phyloP scores from a whole-genome alignment of 2,888 invertebrate species.

The Sarcophaga subvicina region DNA sequence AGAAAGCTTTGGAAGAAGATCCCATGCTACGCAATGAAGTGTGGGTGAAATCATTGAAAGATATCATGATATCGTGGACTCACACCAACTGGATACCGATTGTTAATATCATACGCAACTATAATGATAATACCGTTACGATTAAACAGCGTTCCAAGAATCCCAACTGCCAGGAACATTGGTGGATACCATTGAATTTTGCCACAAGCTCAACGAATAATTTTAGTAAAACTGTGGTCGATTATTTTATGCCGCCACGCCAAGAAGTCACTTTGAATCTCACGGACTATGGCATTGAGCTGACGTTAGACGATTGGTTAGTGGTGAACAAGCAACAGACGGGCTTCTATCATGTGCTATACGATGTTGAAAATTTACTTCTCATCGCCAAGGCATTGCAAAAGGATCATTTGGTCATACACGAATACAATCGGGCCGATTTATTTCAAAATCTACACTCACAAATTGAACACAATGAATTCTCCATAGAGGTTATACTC shows the following conservation, averaged over 20 bases:
- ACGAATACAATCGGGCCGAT: constrained; percentile 91
- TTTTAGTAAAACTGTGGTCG: constrained; percentile 75
- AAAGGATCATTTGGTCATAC: constrained; percentile 85
- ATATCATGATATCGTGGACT: constrained; percentile 85
- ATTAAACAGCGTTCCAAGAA: constrained; percentile 83
- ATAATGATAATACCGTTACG: constrained; percentile 82
- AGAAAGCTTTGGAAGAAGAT: constrained; percentile 74
- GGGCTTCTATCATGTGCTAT: constrained; percentile 86
- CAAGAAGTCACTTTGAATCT: constrained; percentile 73
- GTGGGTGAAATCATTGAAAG: constrained; percentile 80
- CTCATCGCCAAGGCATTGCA: constrained; percentile 85
- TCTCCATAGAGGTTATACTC: constrained; percentile 82
- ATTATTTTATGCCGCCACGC: constrained; percentile 78
- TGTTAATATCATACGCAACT: constrained; percentile 83
- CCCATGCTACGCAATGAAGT: constrained; percentile 61
- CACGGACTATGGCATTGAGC: constrained; percentile 73
- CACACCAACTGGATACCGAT: constrained; percentile 85
- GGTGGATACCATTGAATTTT: constrained; percentile 80
- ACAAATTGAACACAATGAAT: constrained; percentile 85
- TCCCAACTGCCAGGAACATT: constrained; percentile 72
- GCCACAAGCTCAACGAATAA: constrained; percentile 74
- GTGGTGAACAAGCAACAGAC: constrained; percentile 80
- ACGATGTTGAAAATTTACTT: constrained; percentile 86
- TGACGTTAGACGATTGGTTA: constrained; percentile 78
- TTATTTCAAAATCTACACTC: constrained; percentile 89